Base-by-base conservation (phyloP, 2,797 vertebrate genomes). In the Ctenochaetus hawaiiensis region DNA sequence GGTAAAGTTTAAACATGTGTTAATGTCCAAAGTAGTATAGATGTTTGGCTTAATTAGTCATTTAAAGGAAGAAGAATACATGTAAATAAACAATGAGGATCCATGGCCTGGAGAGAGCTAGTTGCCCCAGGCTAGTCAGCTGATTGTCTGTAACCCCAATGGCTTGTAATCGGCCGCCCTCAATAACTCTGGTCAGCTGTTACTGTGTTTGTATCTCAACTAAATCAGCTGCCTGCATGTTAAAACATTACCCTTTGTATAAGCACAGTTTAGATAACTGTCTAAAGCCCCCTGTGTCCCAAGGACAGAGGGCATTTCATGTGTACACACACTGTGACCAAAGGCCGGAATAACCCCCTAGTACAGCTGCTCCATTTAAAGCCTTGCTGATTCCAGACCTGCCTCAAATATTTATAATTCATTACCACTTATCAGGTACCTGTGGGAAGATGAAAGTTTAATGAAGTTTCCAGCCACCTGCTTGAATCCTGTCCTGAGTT, bases 401-500 rank as follows among this genome's bases (percentile, higher is more conserved):
- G 59, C 73, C 78, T 76, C 43, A 58, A 59, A 71, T 78, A 91
- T 96, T 61, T 92, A 95, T 96, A 93, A 96, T 96, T 94, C 74
- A 95, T 89, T 54, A 43, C 8, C 49, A 76, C 88, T 88, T 92
- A 93, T 93, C 90, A 77, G 85, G 73, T 89, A 85, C 90, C 92
- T 60, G 81, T 49, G 1, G 43, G 83, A 72, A 76, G 84, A 95
- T 96, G 73, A 95, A 96, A 95, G 88, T 94, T 96, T 94, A 73
- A 96, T 94, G 93, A 90, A 84, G 88, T 94, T 94, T 95, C 92
- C 93, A 93, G 75, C 84, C 87, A 91, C 85, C 82, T 87, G 89
- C 75, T 71, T 81, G 64, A 74, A 59, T 76, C 63, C 44, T 59
- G 43, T 64, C 72, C 61, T 72, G 20, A 34, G 60, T 52, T 17